Evolutionary conservation across 2,113 vertebrate species (phyloP).

Genomic region (Podarcis muralis): DNA sequence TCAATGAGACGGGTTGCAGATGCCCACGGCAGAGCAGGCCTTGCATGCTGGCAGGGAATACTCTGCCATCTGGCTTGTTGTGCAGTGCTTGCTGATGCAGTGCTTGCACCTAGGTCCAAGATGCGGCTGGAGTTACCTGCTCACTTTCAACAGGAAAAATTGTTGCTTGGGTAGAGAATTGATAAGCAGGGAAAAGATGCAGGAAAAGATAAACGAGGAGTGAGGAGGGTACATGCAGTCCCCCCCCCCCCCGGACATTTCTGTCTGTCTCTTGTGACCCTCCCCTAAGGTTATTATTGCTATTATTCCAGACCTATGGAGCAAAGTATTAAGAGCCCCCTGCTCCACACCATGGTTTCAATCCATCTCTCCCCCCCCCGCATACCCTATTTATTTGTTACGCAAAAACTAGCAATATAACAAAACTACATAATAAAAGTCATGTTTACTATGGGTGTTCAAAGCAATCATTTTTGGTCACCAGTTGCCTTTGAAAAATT

Average conservation of each 20-base stretch:
- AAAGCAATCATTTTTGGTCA: not conserved
- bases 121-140: slow-evolving; percentile 38
- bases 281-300: no score
- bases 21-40: slow-evolving; percentile 23
- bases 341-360: not conserved
- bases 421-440: not conserved
- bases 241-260: no score
- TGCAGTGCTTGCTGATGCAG: slow-evolving; percentile 8
- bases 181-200: not conserved
- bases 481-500: not conserved
- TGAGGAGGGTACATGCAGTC: no score
- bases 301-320: not conserved
- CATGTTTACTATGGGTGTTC: not conserved
- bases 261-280: no score
- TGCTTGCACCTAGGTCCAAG: slow-evolving; percentile 42
- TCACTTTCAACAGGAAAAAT: slow-evolving; percentile 24
- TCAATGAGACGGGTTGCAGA: slow-evolving; percentile 18
- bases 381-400: no score
- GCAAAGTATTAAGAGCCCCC: no score
- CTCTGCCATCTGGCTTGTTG: slow-evolving; percentile 55
- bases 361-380: not conserved
- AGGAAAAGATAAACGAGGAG: not conserved
- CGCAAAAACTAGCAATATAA: no score
- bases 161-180: not conserved
- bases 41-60: slow-evolving; percentile 56